Percentiles rank a stretch among this genome's conserved stretches.
Conservation (phyloP, 2,113 vertebrate species). For the Hydropotes inermis region DNA sequence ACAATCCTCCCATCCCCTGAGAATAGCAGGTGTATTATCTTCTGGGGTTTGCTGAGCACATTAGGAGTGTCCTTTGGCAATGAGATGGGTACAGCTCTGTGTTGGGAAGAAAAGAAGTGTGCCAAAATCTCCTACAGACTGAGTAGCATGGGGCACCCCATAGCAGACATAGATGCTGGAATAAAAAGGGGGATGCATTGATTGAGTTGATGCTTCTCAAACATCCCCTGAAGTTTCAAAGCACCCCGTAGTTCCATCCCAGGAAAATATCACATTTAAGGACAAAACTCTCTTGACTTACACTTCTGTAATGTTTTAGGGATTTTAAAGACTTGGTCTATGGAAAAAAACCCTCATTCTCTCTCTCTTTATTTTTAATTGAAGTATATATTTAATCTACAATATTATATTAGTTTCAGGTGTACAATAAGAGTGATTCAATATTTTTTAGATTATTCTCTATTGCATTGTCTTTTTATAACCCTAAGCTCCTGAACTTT, state of each 20-base stretch:
- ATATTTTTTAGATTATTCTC: not conserved
- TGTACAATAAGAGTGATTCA: not conserved
- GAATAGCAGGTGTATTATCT: constrained; percentile 25
- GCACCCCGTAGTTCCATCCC: not conserved
- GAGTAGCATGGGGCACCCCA: not conserved
- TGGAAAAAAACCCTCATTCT: not conserved
- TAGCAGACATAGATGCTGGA: not conserved
- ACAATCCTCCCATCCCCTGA: not conserved
- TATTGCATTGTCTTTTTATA: not conserved
- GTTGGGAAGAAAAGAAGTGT: not conserved
- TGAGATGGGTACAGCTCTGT: not conserved
- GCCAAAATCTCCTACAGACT: not conserved
- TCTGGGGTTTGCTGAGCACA: not conserved
- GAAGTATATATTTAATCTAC: not conserved
- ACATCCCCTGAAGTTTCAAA: not conserved
- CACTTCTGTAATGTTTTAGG: not conserved
- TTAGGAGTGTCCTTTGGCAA: not conserved
- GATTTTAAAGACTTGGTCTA: not conserved
- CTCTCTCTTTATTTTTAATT: not conserved
- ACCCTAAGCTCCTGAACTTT: not conserved
- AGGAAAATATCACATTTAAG: not conserved
- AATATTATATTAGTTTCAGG: not conserved
- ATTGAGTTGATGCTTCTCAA: not conserved
- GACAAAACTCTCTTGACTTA: not conserved
- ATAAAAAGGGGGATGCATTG: not conserved